phyloP scores from a whole-genome alignment of 2,113 vertebrate species.

The Phrynosoma blainvillii region DNA sequence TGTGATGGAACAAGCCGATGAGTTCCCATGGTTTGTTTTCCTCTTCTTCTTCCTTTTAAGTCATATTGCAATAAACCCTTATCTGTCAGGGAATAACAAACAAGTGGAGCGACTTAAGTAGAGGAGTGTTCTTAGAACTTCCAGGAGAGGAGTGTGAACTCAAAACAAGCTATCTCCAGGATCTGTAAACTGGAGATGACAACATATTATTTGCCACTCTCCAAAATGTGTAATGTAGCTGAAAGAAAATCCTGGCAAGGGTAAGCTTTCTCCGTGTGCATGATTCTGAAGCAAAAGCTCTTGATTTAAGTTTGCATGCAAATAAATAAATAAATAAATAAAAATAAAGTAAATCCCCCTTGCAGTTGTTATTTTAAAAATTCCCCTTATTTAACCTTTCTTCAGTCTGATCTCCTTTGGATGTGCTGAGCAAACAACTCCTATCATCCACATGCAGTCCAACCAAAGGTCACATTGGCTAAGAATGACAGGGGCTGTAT shows the following conservation, averaged over 20 bases:
- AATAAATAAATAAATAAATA: not conserved
- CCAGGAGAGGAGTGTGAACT: not conserved
- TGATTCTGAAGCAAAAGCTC: not conserved
- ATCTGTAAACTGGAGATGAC: not conserved
- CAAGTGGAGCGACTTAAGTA: not conserved
- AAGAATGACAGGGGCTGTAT: not conserved
- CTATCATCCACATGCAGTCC: not conserved
- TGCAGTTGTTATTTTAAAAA: too few relatives aligned
- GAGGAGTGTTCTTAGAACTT: not conserved
- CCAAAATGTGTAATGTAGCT: not conserved
- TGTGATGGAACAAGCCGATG: not conserved
- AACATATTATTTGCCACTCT: not conserved
- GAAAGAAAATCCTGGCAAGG: not conserved
- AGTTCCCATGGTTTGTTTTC: not conserved
- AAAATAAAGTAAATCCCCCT: not conserved
- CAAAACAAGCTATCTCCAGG: not conserved
- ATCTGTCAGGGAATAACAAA: not conserved
- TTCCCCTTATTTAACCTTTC: not conserved
- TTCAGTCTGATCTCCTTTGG: not conserved
- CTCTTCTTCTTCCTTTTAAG: not conserved
- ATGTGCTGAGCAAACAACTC: not conserved
- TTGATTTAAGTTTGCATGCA: not conserved
- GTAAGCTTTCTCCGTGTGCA: not conserved
- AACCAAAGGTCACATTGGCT: not conserved
- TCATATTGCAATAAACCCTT: not conserved